Percentiles rank a stretch among this genome's conserved stretches.
Evolutionary conservation across 2,888 invertebrate genomes (phyloP).

Genomic region (Agrypnus murinus): DNA sequence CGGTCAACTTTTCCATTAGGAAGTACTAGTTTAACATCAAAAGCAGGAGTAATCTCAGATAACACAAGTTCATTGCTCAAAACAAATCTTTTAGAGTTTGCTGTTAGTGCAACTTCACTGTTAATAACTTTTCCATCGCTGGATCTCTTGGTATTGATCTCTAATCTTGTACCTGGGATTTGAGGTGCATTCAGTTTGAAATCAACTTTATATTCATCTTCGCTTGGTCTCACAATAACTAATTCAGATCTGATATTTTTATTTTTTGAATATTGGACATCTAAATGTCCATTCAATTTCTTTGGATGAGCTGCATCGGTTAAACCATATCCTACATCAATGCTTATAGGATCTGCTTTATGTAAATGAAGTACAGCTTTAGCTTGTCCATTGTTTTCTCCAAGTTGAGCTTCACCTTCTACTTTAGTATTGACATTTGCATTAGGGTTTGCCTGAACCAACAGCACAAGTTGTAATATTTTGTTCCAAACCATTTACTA

Average conservation of each 20-base stretch:
- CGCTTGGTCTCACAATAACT: slow-evolving; percentile 62
- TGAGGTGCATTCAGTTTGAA: slow-evolving; percentile 71
- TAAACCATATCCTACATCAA: slow-evolving; percentile 67
- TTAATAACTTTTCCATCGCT: slow-evolving; percentile 62
- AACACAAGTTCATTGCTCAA: slow-evolving; percentile 73
- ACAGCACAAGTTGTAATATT: too few relatives aligned
- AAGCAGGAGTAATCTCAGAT: slow-evolving; percentile 73
- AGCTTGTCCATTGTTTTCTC: slow-evolving; percentile 79
- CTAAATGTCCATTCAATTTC: slow-evolving; percentile 60
- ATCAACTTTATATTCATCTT: slow-evolving; percentile 70
- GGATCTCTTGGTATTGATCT: slow-evolving; percentile 70
- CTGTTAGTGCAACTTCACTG: slow-evolving; percentile 71
- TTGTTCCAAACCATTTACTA: not conserved
- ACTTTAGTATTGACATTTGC: slow-evolving; percentile 80
- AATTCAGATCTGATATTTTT: slow-evolving; percentile 69
- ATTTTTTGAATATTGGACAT: slow-evolving; percentile 64
- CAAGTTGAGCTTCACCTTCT: slow-evolving; percentile 77
- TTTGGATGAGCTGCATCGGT: slow-evolving; percentile 58
- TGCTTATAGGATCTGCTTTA: slow-evolving; percentile 68
- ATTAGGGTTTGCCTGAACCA: slow-evolving; percentile 63
- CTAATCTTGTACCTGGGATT: slow-evolving; percentile 72
- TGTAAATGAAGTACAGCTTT: slow-evolving; percentile 71
- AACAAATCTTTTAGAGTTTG: slow-evolving; percentile 77
- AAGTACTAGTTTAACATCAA: slow-evolving; percentile 74
- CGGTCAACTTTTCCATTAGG: slow-evolving; percentile 72